Percentiles rank a stretch among this genome's conserved stretches.
Conservation (phyloP, 1,140 invertebrate genomes). For the Diploscapter pachys region DNA sequence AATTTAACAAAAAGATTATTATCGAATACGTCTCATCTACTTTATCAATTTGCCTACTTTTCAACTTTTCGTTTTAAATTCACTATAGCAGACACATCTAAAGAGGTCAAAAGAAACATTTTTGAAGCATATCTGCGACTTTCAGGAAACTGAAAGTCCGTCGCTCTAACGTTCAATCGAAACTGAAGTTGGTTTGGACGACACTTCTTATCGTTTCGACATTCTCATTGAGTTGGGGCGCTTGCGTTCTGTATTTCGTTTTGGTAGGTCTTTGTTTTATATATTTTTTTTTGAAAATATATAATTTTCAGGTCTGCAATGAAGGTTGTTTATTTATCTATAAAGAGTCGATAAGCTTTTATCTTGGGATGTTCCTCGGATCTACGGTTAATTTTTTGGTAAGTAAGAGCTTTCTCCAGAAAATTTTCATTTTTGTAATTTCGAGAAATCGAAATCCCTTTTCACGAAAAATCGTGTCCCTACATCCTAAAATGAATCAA, state of each 20-base stretch:
- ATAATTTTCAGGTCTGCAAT: slow-evolving; percentile 31
- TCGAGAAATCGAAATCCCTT: background rate
- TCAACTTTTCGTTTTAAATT: too few species aligned
- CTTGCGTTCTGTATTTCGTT: slow-evolving; percentile 50
- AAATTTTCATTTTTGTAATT: background rate
- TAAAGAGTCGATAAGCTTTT: slow-evolving; percentile 35
- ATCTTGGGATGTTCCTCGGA: slow-evolving; percentile 42
- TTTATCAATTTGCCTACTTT: too few species aligned
- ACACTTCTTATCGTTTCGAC: slow-evolving; percentile 48
- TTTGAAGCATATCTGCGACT: background rate
- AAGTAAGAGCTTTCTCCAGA: background rate
- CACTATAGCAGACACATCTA: too few species aligned
- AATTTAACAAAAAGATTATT: too few species aligned
- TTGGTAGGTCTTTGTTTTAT: slow-evolving; percentile 2
- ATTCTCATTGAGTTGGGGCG: slow-evolving; percentile 48
- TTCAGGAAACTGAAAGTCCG: slow-evolving; percentile 15
- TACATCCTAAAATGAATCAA: background rate
- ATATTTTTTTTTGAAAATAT: too few species aligned
- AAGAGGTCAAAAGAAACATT: too few species aligned
- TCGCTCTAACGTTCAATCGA: slow-evolving; percentile 41
- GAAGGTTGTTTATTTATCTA: slow-evolving; percentile 49
- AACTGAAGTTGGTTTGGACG: slow-evolving; percentile 49
- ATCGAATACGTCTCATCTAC: too few species aligned
- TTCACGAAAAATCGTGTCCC: slow-evolving; percentile 1
- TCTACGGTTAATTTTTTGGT: slow-evolving; percentile 45